Evolutionary conservation across 2,888 invertebrate species (phyloP).

Genomic region (Allacma fusca): DNA sequence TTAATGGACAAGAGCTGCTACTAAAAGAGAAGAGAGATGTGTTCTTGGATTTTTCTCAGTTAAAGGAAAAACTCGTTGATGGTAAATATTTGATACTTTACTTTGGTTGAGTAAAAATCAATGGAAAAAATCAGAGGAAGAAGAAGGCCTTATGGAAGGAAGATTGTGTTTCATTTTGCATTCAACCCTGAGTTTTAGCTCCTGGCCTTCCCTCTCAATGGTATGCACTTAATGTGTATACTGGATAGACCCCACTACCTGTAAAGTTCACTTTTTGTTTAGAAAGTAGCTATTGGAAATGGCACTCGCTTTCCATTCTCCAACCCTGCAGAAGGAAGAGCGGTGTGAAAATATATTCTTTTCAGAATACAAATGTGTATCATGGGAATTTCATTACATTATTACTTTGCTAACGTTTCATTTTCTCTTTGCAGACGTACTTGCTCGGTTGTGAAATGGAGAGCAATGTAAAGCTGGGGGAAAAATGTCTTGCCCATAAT

Average conservation of each 20-base stretch:
- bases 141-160: neutral
- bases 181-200: neutral
- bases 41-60: neutral
- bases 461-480: no score
- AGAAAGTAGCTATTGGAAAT: no score
- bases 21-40: neutral
- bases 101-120: conserved; percentile 11
- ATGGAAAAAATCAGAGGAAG: conserved; percentile 8
- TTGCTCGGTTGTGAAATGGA: no score
- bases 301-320: no score
- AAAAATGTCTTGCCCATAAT: no score
- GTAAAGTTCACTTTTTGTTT: no score
- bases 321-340: no score
- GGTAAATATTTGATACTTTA: conserved; percentile 7
- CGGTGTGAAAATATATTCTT: neutral
- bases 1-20: no score
- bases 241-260: no score
- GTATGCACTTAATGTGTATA: neutral
- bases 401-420: conserved; percentile 1
- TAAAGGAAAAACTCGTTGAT: neutral
- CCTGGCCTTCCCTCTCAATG: neutral
- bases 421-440: neutral
- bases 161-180: conserved; percentile 9
- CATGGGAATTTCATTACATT: conserved; percentile 16
- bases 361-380: neutral